Evolutionary conservation across 2,797 vertebrate species (phyloP), one percentile per base, ranked within the genome.

Genomic region (Molothrus aeneus): DNA sequence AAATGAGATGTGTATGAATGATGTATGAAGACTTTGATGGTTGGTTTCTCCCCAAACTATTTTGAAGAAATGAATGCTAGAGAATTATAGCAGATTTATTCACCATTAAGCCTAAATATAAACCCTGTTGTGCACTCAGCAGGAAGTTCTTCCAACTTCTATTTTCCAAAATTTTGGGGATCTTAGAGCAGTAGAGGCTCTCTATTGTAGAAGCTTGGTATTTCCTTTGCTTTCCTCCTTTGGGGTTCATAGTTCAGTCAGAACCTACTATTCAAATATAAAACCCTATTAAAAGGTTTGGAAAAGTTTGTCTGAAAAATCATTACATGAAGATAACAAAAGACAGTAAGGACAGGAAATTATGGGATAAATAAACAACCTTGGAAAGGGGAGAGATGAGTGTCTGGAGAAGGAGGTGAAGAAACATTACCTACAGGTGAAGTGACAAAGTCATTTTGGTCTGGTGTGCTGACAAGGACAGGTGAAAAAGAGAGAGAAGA

Each of bases 91-190:
- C 18, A 85, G n/a, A 19, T 59, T 65, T 40, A 50, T 59, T 19
- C 12, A 47, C 0, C 0, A 17, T 64, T 68, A 60, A 56, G 19
- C 19, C 17, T 59, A 47, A 73, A 59, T 14, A 45, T 18, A 32
- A 43, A 32, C 17, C 5, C 6, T 48, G 10, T 38, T 73, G 16
- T 57, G 14, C 17, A 24, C 22, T 42, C 26, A 53, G 19, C 4
- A n/a, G 34, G 9, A 79, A 56, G 7, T 20, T 65, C 42, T 75
- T 71, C 32, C 26, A 75, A 31, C 6, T 77, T 80, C 26, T 57
- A 11, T 6, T 87, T 91, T 17, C 20, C 29, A 57, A 10, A 72
- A 24, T 25, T 50, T 77, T 53, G 21, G 7, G 48, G 21, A 29
- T 47, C 32, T 73, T 80, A 83, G 5, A 47, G 6, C 13, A 32